These are phyloP conservation scores for Erythrolamprus reginae DNA, from an alignment of 2,113 vertebrate genomes.

Conservation along the genomic window DNA sequence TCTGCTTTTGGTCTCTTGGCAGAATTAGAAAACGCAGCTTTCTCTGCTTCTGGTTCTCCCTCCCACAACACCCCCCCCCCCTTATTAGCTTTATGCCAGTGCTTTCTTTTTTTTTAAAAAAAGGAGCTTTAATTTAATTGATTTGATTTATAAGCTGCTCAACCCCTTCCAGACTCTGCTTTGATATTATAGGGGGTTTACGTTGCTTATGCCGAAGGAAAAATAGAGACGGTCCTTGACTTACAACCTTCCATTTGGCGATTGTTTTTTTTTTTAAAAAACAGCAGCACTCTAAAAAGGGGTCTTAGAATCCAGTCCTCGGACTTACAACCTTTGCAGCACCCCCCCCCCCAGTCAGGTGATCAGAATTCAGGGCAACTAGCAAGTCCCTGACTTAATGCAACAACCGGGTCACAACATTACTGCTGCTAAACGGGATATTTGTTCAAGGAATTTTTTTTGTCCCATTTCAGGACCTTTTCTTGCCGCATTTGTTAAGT, in stretches of 20 bases:
- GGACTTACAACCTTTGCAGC: neutral
- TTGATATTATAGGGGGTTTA: neutral
- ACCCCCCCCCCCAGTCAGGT: no score
- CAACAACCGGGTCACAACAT: neutral
- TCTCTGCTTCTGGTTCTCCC: neutral
- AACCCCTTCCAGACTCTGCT: no score
- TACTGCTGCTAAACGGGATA: neutral
- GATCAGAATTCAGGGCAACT: neutral
- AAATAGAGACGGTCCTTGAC: neutral
- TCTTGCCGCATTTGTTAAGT: neutral
- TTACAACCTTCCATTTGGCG: no score
- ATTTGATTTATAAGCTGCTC: no score
- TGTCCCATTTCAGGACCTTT: no score
- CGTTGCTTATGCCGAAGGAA: rapidly evolving
- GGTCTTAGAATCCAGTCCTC: neutral
- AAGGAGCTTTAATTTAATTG: no score
- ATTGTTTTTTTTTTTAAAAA: no score
- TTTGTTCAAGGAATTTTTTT: neutral
- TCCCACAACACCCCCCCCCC: neutral
- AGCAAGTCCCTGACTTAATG: neutral
- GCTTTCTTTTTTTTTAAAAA: neutral
- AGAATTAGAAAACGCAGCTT: neutral
- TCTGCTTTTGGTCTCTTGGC: neutral
- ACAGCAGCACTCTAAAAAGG: neutral
- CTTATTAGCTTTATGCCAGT: neutral